These are phyloP conservation scores for Podarcis siculus DNA, from an alignment of 2,797 vertebrate species.

Conservation along the genomic window DNA sequence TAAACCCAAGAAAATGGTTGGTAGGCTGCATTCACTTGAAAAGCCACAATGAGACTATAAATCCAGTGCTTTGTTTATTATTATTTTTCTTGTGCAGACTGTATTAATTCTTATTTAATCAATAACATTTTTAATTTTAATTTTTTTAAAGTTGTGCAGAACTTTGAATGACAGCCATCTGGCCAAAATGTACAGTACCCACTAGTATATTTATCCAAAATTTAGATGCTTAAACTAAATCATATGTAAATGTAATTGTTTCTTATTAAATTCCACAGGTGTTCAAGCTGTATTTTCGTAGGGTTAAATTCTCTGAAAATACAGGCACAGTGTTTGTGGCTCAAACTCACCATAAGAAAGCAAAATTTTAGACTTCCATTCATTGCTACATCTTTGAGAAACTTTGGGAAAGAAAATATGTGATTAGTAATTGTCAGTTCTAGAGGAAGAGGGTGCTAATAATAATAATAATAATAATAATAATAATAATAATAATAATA, in stretches of 20 bases:
- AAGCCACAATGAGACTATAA: too few species aligned
- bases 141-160: background rate
- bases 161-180: background rate
- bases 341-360: background rate
- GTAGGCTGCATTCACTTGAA: too few species aligned
- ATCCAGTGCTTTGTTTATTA: too few species aligned
- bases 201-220: background rate
- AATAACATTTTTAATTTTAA: too few species aligned
- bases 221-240: background rate
- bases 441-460: too few species aligned
- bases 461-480: too few species aligned
- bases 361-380: background rate
- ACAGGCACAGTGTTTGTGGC: background rate
- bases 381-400: background rate
- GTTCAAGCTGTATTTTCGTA: background rate
- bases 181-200: background rate
- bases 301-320: background rate
- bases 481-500: too few species aligned
- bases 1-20: too few species aligned
- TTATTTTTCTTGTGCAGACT: too few species aligned
- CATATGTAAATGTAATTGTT: background rate
- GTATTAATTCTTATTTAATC: too few species aligned
- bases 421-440: background rate
- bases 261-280: background rate
- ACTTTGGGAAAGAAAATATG: background rate